Evolutionary conservation across 1,140 invertebrate genomes (phyloP), one percentile per base, ranked within the genome.

Genomic region (Planococcus citri): DNA sequence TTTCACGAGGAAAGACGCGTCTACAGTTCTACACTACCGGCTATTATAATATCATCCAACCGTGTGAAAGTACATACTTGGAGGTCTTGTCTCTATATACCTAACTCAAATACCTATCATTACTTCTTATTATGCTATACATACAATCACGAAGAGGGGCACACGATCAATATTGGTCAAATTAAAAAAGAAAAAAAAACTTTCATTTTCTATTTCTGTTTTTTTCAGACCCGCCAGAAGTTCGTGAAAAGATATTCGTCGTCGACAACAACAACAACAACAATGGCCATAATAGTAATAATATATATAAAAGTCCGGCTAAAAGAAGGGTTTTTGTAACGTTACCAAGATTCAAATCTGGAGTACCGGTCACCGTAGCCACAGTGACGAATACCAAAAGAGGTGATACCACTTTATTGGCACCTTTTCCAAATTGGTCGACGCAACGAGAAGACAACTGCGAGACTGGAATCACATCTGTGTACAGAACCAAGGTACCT

Each of bases 351-450:
- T 72, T 76, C 10, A 75, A 74, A 69, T 41, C 73, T 0, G 75
- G 75, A 10, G 72, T 70, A 27, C 75, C 76, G 21, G 76, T 73
- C 10, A 75, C 76, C 0, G 22, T 76, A 1, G 73, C 74, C 2
- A 73, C 72, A 27, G 70, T 76, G n/a, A 70, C 72, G 10, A 27
- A 70, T 10, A 68, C 68, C 12, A 38, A 37, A 14, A 17, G 38
- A 0, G 22, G 68, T 1, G 69, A 73, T 21, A 71, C 70, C 1
- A 68, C 70, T 21, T 37, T 74, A 6, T 72, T 77, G n/a, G 29
- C 71, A 8, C 76, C 76, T 8, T 77, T 73, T 57, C 76, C 76
- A 0, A 73, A 73, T 58, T 77, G 76, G 76, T 25, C 68, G 14
- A 21, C 21, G 2, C 17, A 69, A 27, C 29, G 2, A 0, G 57